Conservation (phyloP, 37 sponge, comb jelly and placozoan genomes). For the Theonella swinhoei region DNA sequence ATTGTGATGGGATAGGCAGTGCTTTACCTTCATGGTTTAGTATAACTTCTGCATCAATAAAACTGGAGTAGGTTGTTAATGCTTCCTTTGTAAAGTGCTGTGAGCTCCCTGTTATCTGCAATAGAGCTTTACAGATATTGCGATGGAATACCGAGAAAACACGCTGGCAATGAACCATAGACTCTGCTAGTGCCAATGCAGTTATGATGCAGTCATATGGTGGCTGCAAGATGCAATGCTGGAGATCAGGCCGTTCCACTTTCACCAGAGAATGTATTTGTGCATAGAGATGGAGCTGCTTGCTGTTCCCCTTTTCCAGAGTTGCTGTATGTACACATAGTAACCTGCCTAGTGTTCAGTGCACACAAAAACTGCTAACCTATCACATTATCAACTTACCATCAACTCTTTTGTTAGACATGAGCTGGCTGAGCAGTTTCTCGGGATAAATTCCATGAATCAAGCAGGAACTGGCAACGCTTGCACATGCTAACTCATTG, state of each 20-base stretch:
- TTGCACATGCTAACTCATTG: slow-evolving; percentile 13
- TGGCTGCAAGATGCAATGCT: neutral
- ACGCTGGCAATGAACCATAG: neutral
- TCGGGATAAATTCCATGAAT: slow-evolving; percentile 33
- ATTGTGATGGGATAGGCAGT: slow-evolving; percentile 8
- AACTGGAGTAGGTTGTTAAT: neutral
- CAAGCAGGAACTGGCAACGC: slow-evolving; percentile 33
- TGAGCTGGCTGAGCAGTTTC: slow-evolving; percentile 2
- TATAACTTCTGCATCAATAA: slow-evolving; percentile 45
- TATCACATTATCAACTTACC: too few species aligned
- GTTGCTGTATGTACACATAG: too few species aligned
- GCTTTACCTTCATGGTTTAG: slow-evolving; percentile 8
- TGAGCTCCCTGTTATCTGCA: slow-evolving; percentile 14
- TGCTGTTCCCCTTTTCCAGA: neutral
- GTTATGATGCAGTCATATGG: neutral
- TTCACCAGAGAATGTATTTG: slow-evolving; percentile 21
- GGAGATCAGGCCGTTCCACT: slow-evolving; percentile 21
- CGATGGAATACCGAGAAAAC: slow-evolving; percentile 28
- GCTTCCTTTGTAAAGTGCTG: slow-evolving; percentile 8
- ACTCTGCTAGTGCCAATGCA: neutral
- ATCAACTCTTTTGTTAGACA: neutral
- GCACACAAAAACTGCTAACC: too few species aligned
- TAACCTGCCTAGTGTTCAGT: too few species aligned
- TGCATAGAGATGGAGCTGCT: neutral
- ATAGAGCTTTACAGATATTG: slow-evolving; percentile 6